These are phyloP conservation scores for Lithophane ornitopus DNA, from an alignment of 2,888 invertebrate species.

Conservation along the genomic window DNA sequence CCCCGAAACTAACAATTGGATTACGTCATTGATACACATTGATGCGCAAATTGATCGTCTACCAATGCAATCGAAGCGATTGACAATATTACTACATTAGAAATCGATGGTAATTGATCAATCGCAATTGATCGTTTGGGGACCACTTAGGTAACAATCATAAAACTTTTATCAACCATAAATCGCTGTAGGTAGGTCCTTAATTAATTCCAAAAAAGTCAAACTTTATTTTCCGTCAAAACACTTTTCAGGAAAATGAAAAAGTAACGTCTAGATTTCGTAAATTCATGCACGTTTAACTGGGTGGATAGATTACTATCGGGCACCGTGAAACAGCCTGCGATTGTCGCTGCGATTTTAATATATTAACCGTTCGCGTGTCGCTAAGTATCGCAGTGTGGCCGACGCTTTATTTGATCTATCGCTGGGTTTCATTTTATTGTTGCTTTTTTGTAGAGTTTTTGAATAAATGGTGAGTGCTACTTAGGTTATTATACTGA, in stretches of 20 bases:
- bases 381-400: slow-evolving; percentile 62
- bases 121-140: no score
- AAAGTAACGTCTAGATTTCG: slow-evolving; percentile 23
- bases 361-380: slow-evolving; percentile 74
- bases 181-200: not conserved
- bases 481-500: slow-evolving; percentile 19
- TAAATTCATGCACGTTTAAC: slow-evolving; percentile 54
- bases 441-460: not conserved
- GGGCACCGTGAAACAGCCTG: slow-evolving; percentile 64
- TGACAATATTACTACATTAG: no score
- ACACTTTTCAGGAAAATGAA: slow-evolving; percentile 4
- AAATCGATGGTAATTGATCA: no score
- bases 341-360: slow-evolving; percentile 74
- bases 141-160: no score
- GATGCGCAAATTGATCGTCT: no score
- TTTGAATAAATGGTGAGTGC: slow-evolving; percentile 33
- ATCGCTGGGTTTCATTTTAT: slow-evolving; percentile 47
- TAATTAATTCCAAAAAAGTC: slow-evolving; percentile 16
- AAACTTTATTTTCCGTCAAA: slow-evolving; percentile 12
- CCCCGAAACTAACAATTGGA: no score
- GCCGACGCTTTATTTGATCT: slow-evolving; percentile 63
- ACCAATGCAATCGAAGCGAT: no score
- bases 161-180: no score
- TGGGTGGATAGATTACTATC: slow-evolving; percentile 69
- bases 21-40: no score